Conservation (phyloP, 2,797 vertebrate species). For the Pachyuromys duprasi region DNA sequence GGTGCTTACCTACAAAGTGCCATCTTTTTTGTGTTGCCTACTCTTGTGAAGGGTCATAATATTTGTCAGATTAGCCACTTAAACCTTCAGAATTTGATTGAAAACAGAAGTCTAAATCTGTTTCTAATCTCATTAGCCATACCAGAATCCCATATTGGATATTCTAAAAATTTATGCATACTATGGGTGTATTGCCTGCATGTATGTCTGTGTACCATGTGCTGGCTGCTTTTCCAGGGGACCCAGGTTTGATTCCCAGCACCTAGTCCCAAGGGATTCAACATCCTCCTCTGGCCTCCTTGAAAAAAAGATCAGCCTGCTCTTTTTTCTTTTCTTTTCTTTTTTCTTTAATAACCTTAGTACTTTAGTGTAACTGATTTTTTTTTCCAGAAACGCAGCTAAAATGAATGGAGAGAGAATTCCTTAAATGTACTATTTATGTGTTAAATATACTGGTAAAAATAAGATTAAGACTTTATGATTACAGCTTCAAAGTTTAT, state of each 20-base stretch:
- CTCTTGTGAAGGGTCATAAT: conserved; percentile 63
- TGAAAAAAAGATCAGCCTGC: not conserved
- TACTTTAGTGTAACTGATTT: conserved; percentile 70
- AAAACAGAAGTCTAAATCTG: conserved; percentile 66
- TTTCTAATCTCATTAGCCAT: conserved; percentile 65
- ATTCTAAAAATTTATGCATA: conserved; percentile 40
- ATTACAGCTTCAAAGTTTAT: conserved; percentile 71
- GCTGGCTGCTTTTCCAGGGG: not conserved
- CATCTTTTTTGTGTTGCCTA: conserved; percentile 71
- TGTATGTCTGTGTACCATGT: not conserved
- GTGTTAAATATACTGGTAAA: conserved; percentile 74
- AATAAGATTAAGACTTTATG: conserved; percentile 81
- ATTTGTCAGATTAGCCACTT: conserved; percentile 68
- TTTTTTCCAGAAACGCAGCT: conserved; percentile 75
- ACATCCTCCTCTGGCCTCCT: not conserved
- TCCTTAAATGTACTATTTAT: conserved; percentile 77
- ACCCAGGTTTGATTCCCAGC: not conserved
- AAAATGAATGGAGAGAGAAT: conserved; percentile 73
- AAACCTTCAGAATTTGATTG: conserved; percentile 64
- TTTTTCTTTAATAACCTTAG: conserved; percentile 30
- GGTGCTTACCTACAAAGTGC: conserved; percentile 75
- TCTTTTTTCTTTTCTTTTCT: not conserved
- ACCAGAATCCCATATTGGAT: conserved; percentile 62
- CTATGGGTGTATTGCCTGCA: not conserved
- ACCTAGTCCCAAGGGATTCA: not conserved